Conservation (phyloP, 2,113 vertebrate genomes). For the Machaerirhynchus nigripectus region DNA sequence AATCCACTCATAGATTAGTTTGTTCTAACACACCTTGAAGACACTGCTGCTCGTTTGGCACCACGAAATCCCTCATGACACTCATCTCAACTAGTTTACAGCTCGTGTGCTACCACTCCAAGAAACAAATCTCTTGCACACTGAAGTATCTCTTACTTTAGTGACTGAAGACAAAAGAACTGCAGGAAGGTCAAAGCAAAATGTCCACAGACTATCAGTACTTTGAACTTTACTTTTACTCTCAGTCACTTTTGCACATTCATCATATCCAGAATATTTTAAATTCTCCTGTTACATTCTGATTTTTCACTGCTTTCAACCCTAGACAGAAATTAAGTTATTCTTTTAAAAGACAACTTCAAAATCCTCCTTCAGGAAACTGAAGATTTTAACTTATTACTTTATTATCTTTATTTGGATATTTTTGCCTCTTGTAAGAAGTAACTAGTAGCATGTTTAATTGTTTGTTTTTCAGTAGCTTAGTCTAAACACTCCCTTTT, state of each 20-base stretch:
- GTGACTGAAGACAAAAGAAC: neutral
- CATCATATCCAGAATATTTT: neutral
- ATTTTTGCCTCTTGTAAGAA: neutral
- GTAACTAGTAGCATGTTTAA: neutral
- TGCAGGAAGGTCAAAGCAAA: neutral
- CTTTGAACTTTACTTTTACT: neutral
- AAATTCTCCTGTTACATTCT: neutral
- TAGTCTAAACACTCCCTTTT: neutral
- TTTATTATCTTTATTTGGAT: neutral
- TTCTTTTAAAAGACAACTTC: neutral
- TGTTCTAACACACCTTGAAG: neutral
- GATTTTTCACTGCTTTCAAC: neutral
- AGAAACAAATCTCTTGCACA: neutral
- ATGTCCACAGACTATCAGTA: neutral
- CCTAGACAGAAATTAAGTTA: neutral
- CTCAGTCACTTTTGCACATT: neutral
- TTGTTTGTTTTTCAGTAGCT: neutral
- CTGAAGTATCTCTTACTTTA: neutral
- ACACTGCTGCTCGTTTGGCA: neutral
- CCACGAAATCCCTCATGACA: neutral
- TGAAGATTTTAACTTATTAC: neutral
- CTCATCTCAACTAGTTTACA: neutral
- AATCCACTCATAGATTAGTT: constrained; percentile 44
- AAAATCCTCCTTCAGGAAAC: neutral
- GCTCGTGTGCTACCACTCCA: fast-evolving